Evolutionary conservation across 2,113 vertebrate genomes (phyloP).

Genomic region (Hippocampus mohnikei): DNA sequence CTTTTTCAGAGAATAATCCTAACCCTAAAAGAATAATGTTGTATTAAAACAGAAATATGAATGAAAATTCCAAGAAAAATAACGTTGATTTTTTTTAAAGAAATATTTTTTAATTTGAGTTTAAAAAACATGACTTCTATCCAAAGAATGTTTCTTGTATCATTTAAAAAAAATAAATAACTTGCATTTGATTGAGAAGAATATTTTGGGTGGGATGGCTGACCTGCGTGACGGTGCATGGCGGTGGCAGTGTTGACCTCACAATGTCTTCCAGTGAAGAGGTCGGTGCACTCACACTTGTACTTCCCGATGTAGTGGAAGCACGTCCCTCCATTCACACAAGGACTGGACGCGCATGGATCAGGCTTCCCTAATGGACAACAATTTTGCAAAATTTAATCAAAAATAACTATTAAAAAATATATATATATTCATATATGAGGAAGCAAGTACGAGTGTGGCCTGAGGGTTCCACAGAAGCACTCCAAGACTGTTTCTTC

Average conservation of each 20-base stretch:
- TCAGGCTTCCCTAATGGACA: slow-evolving; percentile 84
- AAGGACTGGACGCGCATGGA: slow-evolving; percentile 90
- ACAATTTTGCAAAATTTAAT: not conserved
- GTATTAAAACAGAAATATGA: not conserved
- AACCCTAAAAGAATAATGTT: too few relatives aligned
- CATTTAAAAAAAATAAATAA: too few relatives aligned
- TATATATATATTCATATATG: too few relatives aligned
- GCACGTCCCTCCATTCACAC: slow-evolving; percentile 91
- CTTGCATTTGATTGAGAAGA: not conserved
- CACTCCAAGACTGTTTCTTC: too few relatives aligned
- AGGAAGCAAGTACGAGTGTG: too few relatives aligned
- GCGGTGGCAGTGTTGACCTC: slow-evolving; percentile 73
- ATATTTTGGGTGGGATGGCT: slow-evolving; percentile 27
- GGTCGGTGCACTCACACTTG: slow-evolving; percentile 89
- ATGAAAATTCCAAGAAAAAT: not conserved
- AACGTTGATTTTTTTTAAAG: not conserved
- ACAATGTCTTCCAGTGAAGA: slow-evolving; percentile 85
- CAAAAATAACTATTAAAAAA: not conserved
- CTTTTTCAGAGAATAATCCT: too few relatives aligned
- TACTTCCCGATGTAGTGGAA: slow-evolving; percentile 99
- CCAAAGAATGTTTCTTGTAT: too few relatives aligned
- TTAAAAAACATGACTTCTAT: too few relatives aligned
- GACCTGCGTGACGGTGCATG: slow-evolving; percentile 49
- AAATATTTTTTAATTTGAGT: too few relatives aligned
- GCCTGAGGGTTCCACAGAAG: too few relatives aligned